Percentiles rank a stretch among this genome's conserved stretches.
phyloP scores from a whole-genome alignment of 2,797 vertebrate species.

The Atherinosoma microstoma region DNA sequence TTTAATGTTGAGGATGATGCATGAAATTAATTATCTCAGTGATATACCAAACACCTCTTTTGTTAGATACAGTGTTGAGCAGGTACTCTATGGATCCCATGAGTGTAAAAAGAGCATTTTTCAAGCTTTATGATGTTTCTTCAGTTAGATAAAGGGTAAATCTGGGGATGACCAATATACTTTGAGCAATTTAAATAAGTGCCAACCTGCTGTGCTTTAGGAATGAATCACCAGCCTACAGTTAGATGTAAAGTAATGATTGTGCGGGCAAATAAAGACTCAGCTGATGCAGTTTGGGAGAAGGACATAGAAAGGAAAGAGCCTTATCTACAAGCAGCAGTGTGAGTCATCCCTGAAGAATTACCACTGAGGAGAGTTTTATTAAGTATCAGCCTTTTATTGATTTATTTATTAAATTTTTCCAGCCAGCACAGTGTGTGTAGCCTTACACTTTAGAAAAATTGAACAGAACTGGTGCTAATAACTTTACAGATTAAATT shows the following conservation, averaged over 20 bases:
- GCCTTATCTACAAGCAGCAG: conserved; percentile 27
- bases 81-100: conserved; percentile 2
- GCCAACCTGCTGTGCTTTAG: conserved; percentile 19
- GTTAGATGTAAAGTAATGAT: conserved; percentile 13
- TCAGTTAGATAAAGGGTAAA: conserved; percentile 22
- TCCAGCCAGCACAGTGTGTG: conserved; percentile 7
- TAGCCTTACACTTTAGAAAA: conserved; percentile 21
- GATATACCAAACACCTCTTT: background rate
- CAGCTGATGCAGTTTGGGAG: conserved; percentile 16
- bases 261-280: conserved; percentile 26
- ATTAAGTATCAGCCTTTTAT: conserved; percentile 10
- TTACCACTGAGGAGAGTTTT: conserved; percentile 20
- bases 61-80: conserved; percentile 3
- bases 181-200: conserved; percentile 45
- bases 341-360: conserved; percentile 38
- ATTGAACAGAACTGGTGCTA: conserved; percentile 4
- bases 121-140: conserved; percentile 16
- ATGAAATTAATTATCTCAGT: background rate
- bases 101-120: background rate
- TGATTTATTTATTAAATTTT: background rate
- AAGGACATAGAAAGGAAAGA: conserved; percentile 30
- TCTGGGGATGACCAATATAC: conserved; percentile 4
- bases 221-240: conserved; percentile 36
- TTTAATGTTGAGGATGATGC: background rate
- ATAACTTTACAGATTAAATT: background rate